Base-by-base conservation (phyloP, 2,113 vertebrate species). In the Nerophis ophidion region DNA sequence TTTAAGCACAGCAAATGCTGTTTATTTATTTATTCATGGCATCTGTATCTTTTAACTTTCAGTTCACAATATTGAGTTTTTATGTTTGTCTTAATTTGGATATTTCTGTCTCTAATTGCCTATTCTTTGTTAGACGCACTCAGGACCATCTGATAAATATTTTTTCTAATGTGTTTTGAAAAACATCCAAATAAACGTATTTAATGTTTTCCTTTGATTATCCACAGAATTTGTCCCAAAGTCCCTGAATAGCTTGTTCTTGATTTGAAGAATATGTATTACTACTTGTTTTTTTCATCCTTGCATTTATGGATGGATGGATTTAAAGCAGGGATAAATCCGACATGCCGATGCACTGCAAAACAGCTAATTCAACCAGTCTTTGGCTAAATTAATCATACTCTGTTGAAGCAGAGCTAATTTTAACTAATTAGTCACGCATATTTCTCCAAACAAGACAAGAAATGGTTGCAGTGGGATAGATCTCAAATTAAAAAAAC, bases 401-500 rank as follows among this genome's bases (percentile, higher is more conserved):
- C 11, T 65, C 19, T 12, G 5, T 38, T 61, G 61, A 64, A 65
- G 63, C 57, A 34, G 15, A 50, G 56, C 63, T 34, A 44, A 8
- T 71, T 38, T 81, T 74, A 52, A 69, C 66, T 65, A 3, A 77
- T 76, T 72, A 38, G 59, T 54, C 60, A 51, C 55, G 19, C 61
- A 57, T 65, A 66, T 77, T 75, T 65, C 42, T 65, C 5, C 7
- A 38, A 46, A 64, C 49, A 54, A 57, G 50, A 14, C 46, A 11
- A 12, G 47, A 48, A 55, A 17, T 68, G 12, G 19, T 6, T 62
- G 53, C 35, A 11, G 46, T 67, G 61, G 61, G 72, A 71, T 68
- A 70, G 63, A 67, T 52, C 13, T 62, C 9, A 68, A 72, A 73
- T 72, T 75, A 48, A 79, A 63, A 68, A 68, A 45, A 50, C 57